Base-by-base conservation (phyloP, 2,888 invertebrate genomes). In the Melanophora roralis region DNA sequence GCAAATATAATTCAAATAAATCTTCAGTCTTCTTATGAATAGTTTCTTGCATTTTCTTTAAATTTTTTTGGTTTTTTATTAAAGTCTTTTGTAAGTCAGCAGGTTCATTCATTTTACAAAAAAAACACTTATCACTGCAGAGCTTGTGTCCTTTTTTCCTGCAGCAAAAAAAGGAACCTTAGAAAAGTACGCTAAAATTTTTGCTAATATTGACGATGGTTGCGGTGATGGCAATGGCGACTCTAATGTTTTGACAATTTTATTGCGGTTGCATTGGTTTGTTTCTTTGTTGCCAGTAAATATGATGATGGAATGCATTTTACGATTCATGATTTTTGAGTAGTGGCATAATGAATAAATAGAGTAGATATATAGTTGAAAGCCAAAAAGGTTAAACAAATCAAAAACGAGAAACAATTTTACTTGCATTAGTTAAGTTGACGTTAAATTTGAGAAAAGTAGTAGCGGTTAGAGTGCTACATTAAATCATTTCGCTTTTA, bases 261-360 rank as follows among this genome's bases (percentile, higher is more conserved):
- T 34, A 55, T 53, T 27, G 59, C 60, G 38, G 53, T 53, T 71
- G 47, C 69, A 69, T 34, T 76, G 64, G 40, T 27, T 64, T 67
- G n/a, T n/a, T 67, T 57, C 32, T 65, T 49, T 59, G 16, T 34
- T 51, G 49, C 23, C 43, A 64, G 57, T 64, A 57, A 59, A 51
- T 27, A 27, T 77, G 69, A 77, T 65, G 76, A 77, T 69, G 76
- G 49, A 71, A 76, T 65, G 76, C 51, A 71, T 77, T 71, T 60
- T 53, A 60, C 27, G 59, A 60, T 45, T 69, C 59, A 59, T 59
- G 69, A 40, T 59, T 75, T 68, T 60, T 27, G 40, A 32, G 55
- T 36, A 16, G 67, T 59, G 47, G 49, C 40, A 47, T 23, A 73
- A 64, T 16, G 57, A 32, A n/a, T 57, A 67, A 43, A n/a, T 16